Conservation (phyloP, 1,140 invertebrate genomes). For the Magallana ariakensis region DNA sequence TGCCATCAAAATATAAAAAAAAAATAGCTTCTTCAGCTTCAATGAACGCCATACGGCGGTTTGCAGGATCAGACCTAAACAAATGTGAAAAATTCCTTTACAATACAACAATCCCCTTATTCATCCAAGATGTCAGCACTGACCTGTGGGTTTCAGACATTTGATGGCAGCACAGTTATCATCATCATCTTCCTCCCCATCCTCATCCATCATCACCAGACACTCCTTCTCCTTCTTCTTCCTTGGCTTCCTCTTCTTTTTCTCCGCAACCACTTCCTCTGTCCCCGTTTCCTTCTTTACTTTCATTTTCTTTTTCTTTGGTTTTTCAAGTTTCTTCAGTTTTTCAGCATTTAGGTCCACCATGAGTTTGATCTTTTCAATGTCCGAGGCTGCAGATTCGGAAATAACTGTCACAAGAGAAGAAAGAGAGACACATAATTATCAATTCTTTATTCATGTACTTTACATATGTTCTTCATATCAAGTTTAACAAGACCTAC, state of each 20-base stretch:
- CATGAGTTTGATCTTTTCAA: slow-evolving; percentile 53
- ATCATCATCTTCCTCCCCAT: slow-evolving; percentile 83
- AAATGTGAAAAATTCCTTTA: too few species aligned
- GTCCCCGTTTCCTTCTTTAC: slow-evolving; percentile 70
- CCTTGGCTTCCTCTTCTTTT: slow-evolving; percentile 66
- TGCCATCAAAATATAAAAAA: too few species aligned
- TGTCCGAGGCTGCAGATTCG: slow-evolving; percentile 42
- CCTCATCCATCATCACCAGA: slow-evolving; percentile 76
- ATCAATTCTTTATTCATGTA: neutral
- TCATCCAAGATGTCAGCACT: neutral
- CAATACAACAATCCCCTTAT: too few species aligned
- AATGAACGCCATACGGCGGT: too few species aligned
- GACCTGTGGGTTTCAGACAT: slow-evolving; percentile 84
- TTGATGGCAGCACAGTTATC: slow-evolving; percentile 90
- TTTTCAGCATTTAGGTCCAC: slow-evolving; percentile 48
- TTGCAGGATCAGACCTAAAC: too few species aligned
- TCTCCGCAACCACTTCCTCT: slow-evolving; percentile 50
- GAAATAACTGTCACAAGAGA: slow-evolving; percentile 42
- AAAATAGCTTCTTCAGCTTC: too few species aligned
- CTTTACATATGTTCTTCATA: too few species aligned
- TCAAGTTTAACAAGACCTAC: too few species aligned
- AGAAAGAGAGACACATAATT: neutral
- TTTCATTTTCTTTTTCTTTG: slow-evolving; percentile 73
- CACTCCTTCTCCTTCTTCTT: slow-evolving; percentile 70
- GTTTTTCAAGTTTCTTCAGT: slow-evolving; percentile 72